Evolutionary conservation across 2,888 invertebrate species (phyloP).

Genomic region (Cancer borealis): DNA sequence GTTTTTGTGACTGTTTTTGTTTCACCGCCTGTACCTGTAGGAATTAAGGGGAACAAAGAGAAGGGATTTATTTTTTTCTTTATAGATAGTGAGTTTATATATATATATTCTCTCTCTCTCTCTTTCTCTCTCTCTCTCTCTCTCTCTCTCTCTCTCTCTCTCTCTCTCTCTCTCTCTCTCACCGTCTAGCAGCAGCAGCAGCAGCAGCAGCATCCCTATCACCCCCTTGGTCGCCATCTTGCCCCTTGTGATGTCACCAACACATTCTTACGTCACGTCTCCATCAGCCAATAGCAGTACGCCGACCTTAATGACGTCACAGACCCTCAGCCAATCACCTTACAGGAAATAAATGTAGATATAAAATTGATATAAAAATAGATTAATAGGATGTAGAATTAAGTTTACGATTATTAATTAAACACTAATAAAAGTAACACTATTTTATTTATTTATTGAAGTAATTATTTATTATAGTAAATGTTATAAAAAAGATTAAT

Average conservation of each 20-base stretch:
- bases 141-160: conserved; percentile 10
- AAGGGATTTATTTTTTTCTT: no score
- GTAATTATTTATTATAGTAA: no score
- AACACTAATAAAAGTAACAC: no score
- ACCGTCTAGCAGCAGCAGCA: conserved; percentile 14
- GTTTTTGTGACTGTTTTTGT: no score
- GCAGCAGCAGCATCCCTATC: not conserved
- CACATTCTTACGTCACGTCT: not conserved
- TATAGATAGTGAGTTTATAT: no score
- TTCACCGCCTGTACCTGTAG: no score
- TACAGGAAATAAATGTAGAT: not conserved
- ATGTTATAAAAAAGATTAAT: no score
- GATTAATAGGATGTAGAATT: not conserved
- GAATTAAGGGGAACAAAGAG: no score
- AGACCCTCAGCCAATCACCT: not conserved
- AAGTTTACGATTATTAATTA: no score
- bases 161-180: conserved; percentile 36
- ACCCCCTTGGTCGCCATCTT: not conserved
- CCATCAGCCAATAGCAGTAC: not conserved
- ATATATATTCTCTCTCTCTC: not conserved
- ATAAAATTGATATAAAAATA: not conserved
- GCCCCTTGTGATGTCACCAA: not conserved
- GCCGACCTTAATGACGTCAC: not conserved
- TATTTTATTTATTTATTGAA: no score
- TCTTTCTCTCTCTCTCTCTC: not conserved